phyloP scores from a whole-genome alignment of 2,888 invertebrate genomes.

The Amphipyra tragopoginis region DNA sequence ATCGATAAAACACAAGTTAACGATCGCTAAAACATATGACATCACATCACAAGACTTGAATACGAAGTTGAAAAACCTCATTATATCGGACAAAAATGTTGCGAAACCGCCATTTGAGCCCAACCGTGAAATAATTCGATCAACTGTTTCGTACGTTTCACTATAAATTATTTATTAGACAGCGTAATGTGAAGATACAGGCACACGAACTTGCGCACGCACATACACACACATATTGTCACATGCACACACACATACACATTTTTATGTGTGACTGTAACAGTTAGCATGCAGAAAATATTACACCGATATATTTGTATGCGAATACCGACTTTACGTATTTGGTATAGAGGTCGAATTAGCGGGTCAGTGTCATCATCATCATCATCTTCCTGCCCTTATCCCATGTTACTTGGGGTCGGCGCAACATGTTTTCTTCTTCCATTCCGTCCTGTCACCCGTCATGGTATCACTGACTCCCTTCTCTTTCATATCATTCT shows the following conservation, averaged over 20 bases:
- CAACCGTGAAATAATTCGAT: conserved; percentile 54
- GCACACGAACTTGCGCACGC: conserved; percentile 5
- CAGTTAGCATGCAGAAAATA: conserved; percentile 10
- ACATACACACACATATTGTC: conserved; percentile 6
- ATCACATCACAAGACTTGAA: conserved; percentile 28
- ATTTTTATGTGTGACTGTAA: conserved; percentile 6
- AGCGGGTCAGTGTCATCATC: conserved; percentile 27
- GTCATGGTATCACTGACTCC: too few species aligned
- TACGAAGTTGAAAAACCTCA: conserved; percentile 20
- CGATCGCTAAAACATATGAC: not conserved
- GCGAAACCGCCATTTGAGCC: conserved; percentile 27
- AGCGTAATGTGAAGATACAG: conserved; percentile 21
- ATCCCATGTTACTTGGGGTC: too few species aligned
- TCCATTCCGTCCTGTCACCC: too few species aligned
- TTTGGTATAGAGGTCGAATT: conserved; percentile 34
- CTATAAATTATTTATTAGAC: conserved; percentile 58
- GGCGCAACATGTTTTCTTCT: too few species aligned
- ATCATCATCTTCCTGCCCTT: too few species aligned
- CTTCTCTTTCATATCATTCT: too few species aligned
- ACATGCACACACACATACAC: not conserved
- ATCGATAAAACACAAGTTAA: conserved; percentile 7
- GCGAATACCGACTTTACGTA: conserved; percentile 24
- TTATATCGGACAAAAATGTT: conserved; percentile 34
- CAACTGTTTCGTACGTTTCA: conserved; percentile 44
- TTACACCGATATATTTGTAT: conserved; percentile 38